Evolutionary conservation across 92 coral and sea anemone species (phyloP).

Genomic region (Parazoanthus swiftii): DNA sequence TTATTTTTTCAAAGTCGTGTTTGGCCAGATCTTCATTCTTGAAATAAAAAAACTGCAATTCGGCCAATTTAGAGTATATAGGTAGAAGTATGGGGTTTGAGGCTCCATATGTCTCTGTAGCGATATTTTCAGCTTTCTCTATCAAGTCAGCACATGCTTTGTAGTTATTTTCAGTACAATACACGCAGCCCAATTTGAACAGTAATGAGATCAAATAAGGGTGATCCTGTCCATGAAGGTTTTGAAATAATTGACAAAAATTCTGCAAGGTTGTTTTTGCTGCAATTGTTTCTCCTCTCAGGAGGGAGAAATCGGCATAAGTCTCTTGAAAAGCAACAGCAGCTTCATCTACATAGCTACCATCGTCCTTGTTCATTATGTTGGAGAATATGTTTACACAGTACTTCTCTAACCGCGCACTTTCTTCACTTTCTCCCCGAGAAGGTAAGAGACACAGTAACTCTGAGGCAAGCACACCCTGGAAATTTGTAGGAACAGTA

Average conservation of each 20-base stretch:
- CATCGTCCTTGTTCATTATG: background rate
- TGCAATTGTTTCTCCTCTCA: background rate
- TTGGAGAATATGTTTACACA: background rate
- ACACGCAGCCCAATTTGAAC: background rate
- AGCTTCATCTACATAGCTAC: background rate
- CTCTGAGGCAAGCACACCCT: background rate
- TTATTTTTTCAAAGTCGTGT: background rate
- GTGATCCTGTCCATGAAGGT: background rate
- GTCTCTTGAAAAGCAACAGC: background rate
- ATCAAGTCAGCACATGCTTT: background rate
- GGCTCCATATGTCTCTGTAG: conserved; percentile 10
- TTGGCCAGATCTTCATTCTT: background rate
- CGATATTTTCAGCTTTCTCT: background rate
- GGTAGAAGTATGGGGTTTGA: conserved; percentile 1
- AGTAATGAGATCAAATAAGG: background rate
- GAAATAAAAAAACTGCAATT: background rate
- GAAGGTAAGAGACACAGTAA: background rate
- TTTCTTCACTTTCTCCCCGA: background rate
- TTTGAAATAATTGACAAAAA: background rate
- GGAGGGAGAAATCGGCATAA: background rate
- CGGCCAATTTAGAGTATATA: conserved; percentile 18
- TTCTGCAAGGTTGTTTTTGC: background rate
- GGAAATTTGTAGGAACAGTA: background rate
- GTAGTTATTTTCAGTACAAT: background rate
- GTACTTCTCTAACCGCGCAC: background rate